A percentile compares a stretch with the other conserved stretches of the same genome.
phyloP scores from a whole-genome alignment of 2,888 invertebrate species.

The Drosophila mulleri region DNA sequence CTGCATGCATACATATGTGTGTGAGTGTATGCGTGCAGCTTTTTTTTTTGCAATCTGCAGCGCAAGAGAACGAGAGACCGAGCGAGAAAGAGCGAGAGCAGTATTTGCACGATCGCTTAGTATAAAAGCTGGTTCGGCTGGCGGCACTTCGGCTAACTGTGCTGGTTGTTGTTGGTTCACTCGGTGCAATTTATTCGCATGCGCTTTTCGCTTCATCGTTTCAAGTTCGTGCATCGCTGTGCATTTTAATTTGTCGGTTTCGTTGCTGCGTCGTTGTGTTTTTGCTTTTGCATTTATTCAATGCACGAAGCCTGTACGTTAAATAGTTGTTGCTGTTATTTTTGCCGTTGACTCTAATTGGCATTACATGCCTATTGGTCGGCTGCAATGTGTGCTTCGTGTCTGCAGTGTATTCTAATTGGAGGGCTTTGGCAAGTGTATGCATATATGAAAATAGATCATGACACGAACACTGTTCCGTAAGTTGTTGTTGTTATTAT shows the following conservation, averaged over 20 bases:
- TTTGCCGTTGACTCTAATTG: slow-evolving; percentile 1
- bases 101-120: slow-evolving; percentile 29
- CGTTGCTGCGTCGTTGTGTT: slow-evolving; percentile 1
- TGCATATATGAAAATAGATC: background rate
- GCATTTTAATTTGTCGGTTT: slow-evolving; percentile 70
- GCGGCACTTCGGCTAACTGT: slow-evolving; percentile 17
- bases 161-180: slow-evolving; percentile 18
- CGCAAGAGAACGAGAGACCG: background rate
- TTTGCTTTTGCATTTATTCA: slow-evolving; percentile 16
- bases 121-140: slow-evolving; percentile 20
- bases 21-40: background rate
- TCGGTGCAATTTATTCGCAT: slow-evolving; percentile 67
- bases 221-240: slow-evolving; percentile 61
- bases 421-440: background rate
- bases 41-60: background rate
- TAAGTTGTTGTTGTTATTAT: background rate
- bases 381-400: slow-evolving; percentile 6
- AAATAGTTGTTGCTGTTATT: slow-evolving; percentile 22
- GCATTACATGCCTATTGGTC: slow-evolving; percentile 15
- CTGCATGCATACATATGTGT: slow-evolving; percentile 6
- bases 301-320: slow-evolving; percentile 52
- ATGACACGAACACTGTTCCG: background rate
- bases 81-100: background rate
- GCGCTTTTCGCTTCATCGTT: slow-evolving; percentile 58
- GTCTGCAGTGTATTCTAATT: slow-evolving; percentile 8